Base-by-base conservation (phyloP, 2,797 vertebrate genomes). In the Kryptopterus vitreolus region DNA sequence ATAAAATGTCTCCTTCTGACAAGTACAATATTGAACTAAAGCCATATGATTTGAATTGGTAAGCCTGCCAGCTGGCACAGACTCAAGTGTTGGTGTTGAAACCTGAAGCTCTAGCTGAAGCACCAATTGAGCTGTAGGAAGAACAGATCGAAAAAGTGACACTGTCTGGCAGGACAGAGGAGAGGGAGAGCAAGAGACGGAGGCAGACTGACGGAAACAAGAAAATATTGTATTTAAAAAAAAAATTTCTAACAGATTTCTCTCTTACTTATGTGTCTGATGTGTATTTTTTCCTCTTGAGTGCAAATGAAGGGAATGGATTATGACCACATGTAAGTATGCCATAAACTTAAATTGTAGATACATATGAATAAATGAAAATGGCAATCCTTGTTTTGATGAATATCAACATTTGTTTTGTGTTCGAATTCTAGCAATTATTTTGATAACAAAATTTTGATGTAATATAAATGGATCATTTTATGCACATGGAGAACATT, bases 171-270 rank as follows among this genome's bases (percentile, higher is more conserved):
- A 84, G 86, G 82, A 75, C 77, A 77, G 66, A 87, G 85, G 69
- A 85, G 87, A 87, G 87, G 76, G 77, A 86, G 79, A 87, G 81
- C 79, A 81, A 83, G 86, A 88, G 89, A 89, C 82, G 87, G 88
- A 84, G 58, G 7, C 81, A 84, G 86, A 61, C 80, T 84, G 87
- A 82, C 83, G 83, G 85, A 46, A 43, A 85, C 77, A 29, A 52
- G 18, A 16, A 11, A 59, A 52, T 68, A 24, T 68, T 24, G 50
- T 20, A 33, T 48, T 69, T 69, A 38, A 57, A 9, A 43, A n/a
- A 13, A 20, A 46, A 68, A 7, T 59, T 59, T 55, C 20, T 35
- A 38, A 55, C 35, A 55, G 35, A 65, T 65, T 43, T 43, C 26
- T 20, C n/a, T 46, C 26, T 24, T 13, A 9, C 16, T 26, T 50